Evolutionary conservation across 2,797 vertebrate species (phyloP).

Genomic region (Microctenopoma stevenorrisi): DNA sequence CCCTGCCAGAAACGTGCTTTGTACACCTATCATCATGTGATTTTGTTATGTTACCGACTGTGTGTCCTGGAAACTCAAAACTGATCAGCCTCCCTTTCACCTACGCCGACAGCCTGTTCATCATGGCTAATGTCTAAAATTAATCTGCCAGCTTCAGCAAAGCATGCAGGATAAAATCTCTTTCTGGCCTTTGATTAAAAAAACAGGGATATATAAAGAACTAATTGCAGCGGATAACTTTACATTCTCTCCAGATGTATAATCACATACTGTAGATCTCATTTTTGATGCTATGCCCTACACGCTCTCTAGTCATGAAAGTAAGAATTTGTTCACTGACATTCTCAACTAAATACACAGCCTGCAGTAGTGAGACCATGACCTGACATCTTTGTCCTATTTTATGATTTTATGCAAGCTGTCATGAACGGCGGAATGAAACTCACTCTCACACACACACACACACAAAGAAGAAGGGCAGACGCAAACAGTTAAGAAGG

Average conservation of each 20-base stretch:
- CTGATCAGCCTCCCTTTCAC: too few relatives aligned
- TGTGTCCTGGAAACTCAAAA: too few relatives aligned
- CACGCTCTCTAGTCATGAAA: not conserved
- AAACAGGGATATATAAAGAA: not conserved
- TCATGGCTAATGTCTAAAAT: not conserved
- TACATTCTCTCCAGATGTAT: slow-evolving; percentile 7
- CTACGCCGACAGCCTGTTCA: not conserved
- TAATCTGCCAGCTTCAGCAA: not conserved
- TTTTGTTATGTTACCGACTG: too few relatives aligned
- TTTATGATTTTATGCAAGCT: not conserved
- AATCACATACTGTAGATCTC: not conserved
- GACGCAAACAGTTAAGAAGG: slow-evolving; percentile 28
- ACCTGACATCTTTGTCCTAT: slow-evolving; percentile 31
- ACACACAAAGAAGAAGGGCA: slow-evolving; percentile 11
- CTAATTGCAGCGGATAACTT: not conserved
- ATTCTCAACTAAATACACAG: slow-evolving; percentile 1
- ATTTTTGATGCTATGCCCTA: not conserved
- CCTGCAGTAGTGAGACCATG: slow-evolving; percentile 18
- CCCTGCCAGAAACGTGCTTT: too few relatives aligned
- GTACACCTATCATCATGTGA: too few relatives aligned
- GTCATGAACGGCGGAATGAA: slow-evolving; percentile 2
- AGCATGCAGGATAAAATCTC: not conserved
- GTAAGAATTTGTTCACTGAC: not conserved
- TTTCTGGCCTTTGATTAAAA: not conserved
- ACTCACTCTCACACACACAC: not conserved